A percentile compares a stretch with the other conserved stretches of the same genome.
Evolutionary conservation across 2,113 vertebrate genomes (phyloP).

Genomic region (Pyrgilauda ruficollis): DNA sequence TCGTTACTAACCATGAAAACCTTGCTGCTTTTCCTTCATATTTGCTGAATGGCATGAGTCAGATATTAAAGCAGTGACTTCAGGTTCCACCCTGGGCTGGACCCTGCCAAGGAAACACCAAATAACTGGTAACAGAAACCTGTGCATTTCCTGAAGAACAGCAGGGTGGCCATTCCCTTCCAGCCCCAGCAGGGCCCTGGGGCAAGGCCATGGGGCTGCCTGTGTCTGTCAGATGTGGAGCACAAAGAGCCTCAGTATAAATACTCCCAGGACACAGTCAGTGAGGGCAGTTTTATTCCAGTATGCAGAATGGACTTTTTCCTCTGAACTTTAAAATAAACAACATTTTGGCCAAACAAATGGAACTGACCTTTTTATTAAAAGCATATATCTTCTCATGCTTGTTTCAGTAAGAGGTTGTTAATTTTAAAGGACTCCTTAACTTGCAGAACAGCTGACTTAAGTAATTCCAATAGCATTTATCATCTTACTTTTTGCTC

Average conservation of each 20-base stretch:
- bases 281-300: not conserved
- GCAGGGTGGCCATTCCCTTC: not conserved
- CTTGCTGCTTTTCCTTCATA: not conserved
- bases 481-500: not conserved
- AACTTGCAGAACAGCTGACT: slow-evolving; percentile 6
- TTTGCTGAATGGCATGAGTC: not conserved
- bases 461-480: not conserved
- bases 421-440: not conserved
- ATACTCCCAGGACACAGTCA: not conserved
- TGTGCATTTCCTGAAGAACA: fast-evolving
- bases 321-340: slow-evolving; percentile 19
- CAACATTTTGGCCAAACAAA: slow-evolving; percentile 17
- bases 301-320: not conserved
- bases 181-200: not conserved
- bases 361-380: not conserved
- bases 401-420: not conserved
- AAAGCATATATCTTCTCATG: not conserved
- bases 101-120: not conserved
- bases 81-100: slow-evolving; percentile 2
- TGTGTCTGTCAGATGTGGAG: not conserved
- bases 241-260: not conserved
- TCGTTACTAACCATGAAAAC: not conserved
- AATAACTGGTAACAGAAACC: not conserved
- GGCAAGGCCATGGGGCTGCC: not conserved
- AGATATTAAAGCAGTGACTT: not conserved